Base-by-base conservation (phyloP, 2,797 vertebrate genomes). In the Lutjanus campechanus region DNA sequence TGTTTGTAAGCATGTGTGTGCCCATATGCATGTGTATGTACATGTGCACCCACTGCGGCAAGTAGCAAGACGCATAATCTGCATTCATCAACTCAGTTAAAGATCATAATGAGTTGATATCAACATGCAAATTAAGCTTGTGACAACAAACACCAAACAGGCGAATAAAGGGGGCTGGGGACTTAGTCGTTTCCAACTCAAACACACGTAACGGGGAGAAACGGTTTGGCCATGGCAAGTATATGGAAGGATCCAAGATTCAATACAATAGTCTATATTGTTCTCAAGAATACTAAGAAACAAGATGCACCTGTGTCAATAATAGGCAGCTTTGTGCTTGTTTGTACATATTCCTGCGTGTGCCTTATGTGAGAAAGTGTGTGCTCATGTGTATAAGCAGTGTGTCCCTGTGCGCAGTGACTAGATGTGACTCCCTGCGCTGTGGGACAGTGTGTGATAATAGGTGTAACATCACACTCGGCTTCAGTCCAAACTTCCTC, bases 61-160 rank as follows among this genome's bases (percentile, higher is more conserved):
- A 63, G 76, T 15, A 74, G 75, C 65, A 44, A 61, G 69, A 77
- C 73, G 84, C 82, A 90, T 91, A 91, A 92, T 93, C 83, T 88
- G 63, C 80, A 92, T 87, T 91, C 83, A 91, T 92, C 77, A 90
- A 71, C 81, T 82, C 67, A 72, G 85, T 84, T 90, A 85, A 88
- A 88, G 72, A 92, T 89, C 83, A 82, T 88, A 91, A 92, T 91
- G 85, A 89, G 89, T 68, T 89, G 84, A 90, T 89, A 85, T 88
- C 79, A 83, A 88, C 88, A 92, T 92, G 89, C 88, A 92, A 90
- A 94, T 90, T 86, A 73, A 13, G 79, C 50, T 79, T 81, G 62
- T 85, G 84, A 86, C 87, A 91, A 92, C 84, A 91, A 89, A 88
- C 82, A 77, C 59, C 49, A 81, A 84, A 79, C 69, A 81, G 70